These are phyloP conservation scores for Gerris buenoi DNA, from an alignment of 1,140 invertebrate genomes.

Conservation along the genomic window DNA sequence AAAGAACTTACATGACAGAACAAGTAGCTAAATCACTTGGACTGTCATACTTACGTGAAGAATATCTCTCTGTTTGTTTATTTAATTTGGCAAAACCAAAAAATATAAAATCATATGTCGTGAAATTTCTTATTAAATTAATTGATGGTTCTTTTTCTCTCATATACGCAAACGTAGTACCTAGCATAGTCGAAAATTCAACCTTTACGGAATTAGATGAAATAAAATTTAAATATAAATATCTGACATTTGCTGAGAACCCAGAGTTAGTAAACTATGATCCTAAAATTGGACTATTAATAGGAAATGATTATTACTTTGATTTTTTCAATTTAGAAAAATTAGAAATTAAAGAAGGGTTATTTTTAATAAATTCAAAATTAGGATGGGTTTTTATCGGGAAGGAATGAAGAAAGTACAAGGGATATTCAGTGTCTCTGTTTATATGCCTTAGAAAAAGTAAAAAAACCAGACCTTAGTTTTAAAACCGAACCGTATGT, in stretches of 20 bases:
- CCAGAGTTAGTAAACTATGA: not conserved
- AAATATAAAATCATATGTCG: not conserved
- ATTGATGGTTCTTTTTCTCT: not conserved
- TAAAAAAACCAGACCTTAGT: not conserved
- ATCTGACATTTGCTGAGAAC: not conserved
- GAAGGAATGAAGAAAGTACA: not conserved
- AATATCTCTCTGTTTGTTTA: not conserved
- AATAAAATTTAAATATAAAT: not conserved
- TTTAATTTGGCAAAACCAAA: not conserved
- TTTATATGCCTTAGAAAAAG: not conserved
- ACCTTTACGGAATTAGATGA: not conserved
- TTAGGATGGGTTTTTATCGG: not conserved
- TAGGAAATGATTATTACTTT: not conserved
- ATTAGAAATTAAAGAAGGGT: not conserved
- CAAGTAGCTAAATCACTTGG: not conserved
- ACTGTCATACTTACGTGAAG: not conserved
- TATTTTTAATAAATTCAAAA: not conserved
- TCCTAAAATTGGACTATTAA: not conserved
- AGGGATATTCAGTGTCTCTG: not conserved
- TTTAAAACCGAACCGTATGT: not conserved
- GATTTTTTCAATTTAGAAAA: not conserved
- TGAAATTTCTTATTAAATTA: not conserved
- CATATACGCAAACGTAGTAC: not conserved
- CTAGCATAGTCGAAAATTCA: not conserved
- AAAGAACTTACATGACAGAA: not conserved